Conservation (phyloP, 2,797 vertebrate species). For the Coranthus polyacanthus region DNA sequence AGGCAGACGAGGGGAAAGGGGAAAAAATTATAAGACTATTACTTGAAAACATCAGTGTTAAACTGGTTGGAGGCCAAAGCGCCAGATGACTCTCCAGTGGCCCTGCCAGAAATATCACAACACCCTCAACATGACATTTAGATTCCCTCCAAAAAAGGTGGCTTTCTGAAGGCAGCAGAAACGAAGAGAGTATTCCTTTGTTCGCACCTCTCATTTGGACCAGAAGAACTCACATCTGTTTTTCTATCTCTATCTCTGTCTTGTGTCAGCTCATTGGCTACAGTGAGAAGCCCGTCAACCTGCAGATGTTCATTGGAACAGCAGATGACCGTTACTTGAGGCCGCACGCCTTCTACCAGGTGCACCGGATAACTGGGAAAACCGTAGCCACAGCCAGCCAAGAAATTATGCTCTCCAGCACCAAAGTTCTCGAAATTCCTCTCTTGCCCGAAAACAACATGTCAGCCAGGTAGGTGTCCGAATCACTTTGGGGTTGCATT, state of each 20-base stretch:
- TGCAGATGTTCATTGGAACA: conserved; percentile 99
- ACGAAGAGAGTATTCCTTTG: conserved; percentile 54
- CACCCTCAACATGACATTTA: conserved; percentile 70
- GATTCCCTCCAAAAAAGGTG: conserved; percentile 56
- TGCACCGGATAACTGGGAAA: conserved; percentile 99
- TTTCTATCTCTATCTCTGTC: conserved; percentile 50
- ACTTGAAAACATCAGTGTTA: conserved; percentile 58
- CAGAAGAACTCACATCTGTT: conserved; percentile 61
- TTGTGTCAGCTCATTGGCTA: conserved; percentile 93
- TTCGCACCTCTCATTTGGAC: conserved; percentile 62
- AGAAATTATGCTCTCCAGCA: conserved; percentile 94
- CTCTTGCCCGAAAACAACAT: conserved; percentile 98
- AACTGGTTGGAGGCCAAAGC: conserved; percentile 58
- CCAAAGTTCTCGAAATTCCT: conserved; percentile 98
- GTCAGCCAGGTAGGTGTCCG: conserved; percentile 92
- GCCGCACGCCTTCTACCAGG: conserved; percentile 98
- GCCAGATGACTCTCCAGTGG: conserved; percentile 67
- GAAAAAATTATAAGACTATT: conserved; percentile 65
- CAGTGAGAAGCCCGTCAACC: conserved; percentile 95
- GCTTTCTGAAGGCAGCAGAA: conserved; percentile 58
- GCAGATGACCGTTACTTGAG: conserved; percentile 97
- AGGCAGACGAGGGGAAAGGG: conserved; percentile 14
- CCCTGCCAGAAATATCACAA: conserved; percentile 69
- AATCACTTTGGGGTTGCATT: conserved; percentile 54
- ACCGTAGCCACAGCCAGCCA: conserved; percentile 98